Evolutionary conservation across 2,888 invertebrate genomes (phyloP), one percentile per base, ranked within the genome.

Genomic region (Diloba caeruleocephala): DNA sequence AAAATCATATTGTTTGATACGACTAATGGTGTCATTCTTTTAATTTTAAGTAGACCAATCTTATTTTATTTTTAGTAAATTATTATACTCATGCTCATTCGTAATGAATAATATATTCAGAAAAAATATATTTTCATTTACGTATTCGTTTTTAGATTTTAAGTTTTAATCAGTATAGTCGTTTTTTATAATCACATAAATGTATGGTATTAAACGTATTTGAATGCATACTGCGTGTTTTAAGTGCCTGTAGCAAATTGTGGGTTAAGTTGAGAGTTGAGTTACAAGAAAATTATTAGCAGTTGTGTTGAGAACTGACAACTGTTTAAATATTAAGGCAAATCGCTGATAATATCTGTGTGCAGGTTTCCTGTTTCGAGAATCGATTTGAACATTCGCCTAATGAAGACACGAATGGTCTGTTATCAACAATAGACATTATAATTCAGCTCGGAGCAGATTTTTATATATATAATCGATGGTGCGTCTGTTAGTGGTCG

Each of bases 1-100:
- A 44, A 28, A 21, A 43, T 26, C 15, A 8, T 29, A 1, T 12
- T 15, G 3, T 9, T 28, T 17, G 9, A 19, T 59, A 36, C 15
- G 7, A 31, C 13, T 21, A 29, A 21, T 10, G 10, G 13, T 33
- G 37, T 45, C 6, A 36, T 28, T 33, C 4, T 53, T 57, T 19
- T 72, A 72, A 33, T 33, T 46, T 38, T 76, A 78, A 76, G 78
- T 77, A 77, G 78, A 32, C 49, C 65, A 77, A 72, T 76, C 59
- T 53, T 50, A 34, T 36, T 45, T 33, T 26, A 32, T 41, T 1
- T 48, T 48, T 28, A 54, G 37, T 48, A 15, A 50, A 32, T 44
- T 38, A 41, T 38, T 59, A 25, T 14, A 32, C 45, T 45, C 29
- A 41, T 28, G 21, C 37, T 52, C 23, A 45, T 32, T 37, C 32